Evolutionary conservation across 2,797 vertebrate genomes (phyloP).

Genomic region (Nyctalus aviator): DNA sequence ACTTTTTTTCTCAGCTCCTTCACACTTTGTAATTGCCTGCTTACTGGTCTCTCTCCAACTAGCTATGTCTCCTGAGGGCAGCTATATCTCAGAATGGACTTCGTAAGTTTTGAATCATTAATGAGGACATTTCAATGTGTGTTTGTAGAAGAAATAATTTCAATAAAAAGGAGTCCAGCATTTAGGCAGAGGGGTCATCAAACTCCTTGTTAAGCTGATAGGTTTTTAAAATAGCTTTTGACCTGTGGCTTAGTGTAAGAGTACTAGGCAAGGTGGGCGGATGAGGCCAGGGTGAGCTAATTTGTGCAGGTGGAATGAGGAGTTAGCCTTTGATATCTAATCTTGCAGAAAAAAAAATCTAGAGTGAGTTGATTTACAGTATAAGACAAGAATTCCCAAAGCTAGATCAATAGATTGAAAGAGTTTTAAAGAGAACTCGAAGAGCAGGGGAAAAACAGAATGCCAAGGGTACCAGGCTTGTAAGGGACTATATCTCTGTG

Average conservation of each 20-base stretch:
- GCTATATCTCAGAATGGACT: not conserved
- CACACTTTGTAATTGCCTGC: not conserved
- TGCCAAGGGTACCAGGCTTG: not conserved
- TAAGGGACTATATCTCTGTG: not conserved
- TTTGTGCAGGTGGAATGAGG: not conserved
- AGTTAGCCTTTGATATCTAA: not conserved
- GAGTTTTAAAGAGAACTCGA: not conserved
- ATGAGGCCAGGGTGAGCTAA: not conserved
- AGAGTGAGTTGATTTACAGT: not conserved
- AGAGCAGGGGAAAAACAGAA: not conserved
- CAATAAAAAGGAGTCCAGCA: not conserved
- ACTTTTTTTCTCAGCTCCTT: not conserved
- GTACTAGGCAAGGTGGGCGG: not conserved
- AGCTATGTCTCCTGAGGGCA: not conserved
- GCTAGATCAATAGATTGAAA: not conserved
- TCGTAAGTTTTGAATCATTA: not conserved
- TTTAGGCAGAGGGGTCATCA: not conserved
- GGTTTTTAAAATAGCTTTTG: not conserved
- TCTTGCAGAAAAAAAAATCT: not conserved
- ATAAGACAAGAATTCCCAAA: not conserved
- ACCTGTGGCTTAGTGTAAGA: not conserved
- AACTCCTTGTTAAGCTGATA: not conserved
- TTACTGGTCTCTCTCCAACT: not conserved
- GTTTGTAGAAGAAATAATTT: not conserved
- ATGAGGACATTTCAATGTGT: not conserved